Base-by-base conservation (phyloP, 64 coral and sea anemone genomes). In the Porites australiensis region DNA sequence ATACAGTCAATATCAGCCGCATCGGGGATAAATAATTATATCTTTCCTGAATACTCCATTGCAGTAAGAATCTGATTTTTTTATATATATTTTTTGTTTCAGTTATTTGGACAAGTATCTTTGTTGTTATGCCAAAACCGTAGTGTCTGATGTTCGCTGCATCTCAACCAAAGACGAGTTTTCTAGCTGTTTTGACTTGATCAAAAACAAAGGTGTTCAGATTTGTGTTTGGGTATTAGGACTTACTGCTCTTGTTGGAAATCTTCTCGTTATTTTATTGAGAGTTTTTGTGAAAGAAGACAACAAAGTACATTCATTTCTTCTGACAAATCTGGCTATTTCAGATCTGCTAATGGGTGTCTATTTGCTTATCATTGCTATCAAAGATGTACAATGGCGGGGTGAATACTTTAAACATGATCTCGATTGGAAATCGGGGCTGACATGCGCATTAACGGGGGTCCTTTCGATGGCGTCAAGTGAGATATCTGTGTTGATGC, bases 371-470 rank as follows among this genome's bases (percentile, higher is more conserved):
- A 93, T 93, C 12, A 79, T 93, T 19, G 91, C 91, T 3, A 48
- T 87, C 4, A 60, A 87, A 78, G 91, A 93, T 52, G 64, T 64
- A 2, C 91, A 76, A 18, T 93, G 91, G 91, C 82, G 87, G 68
- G 83, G 83, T 0, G 91, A 87, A 20, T 93, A 93, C 82, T 93
- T 93, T 72, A 87, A 64, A 20, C 72, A 93, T 47, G 91, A 93
- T 49, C 46, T 93, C 7, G 58, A 67, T n/a, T 93, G 91, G 91
- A 64, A 83, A 50, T 47, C n/a, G 2, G 65, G 91, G 7, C 3
- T 14, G 13, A 2, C 77, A 6, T 93, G 91, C 53, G 23, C 77
- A 44, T 8, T 87, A 0, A 74, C 91, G 45, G 91, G 89, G 12
- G 77, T 64, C 12, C 64, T 90, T 2, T 90, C 89, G 8, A 90